These are phyloP conservation scores for Lacanobia oleracea DNA, from an alignment of 2,888 invertebrate genomes.

Conservation along the genomic window DNA sequence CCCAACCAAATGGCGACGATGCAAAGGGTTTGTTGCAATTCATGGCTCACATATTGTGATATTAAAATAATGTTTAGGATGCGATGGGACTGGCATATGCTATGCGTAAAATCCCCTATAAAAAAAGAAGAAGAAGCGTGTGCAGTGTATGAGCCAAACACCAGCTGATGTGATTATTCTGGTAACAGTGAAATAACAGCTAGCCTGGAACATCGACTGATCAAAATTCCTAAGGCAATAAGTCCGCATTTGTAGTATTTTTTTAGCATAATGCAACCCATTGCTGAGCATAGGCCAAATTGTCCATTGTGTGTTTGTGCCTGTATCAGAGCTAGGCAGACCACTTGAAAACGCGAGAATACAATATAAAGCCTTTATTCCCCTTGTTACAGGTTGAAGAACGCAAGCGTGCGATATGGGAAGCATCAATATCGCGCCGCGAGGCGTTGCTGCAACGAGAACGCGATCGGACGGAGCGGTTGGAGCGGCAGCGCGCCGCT, in stretches of 20 bases:
- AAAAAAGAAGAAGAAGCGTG: too few species aligned
- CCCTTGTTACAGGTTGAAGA: constrained; percentile 93
- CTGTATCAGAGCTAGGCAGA: background rate
- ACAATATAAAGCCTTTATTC: constrained; percentile 2
- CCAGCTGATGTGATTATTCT: too few species aligned
- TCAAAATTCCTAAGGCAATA: background rate
- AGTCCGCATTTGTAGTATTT: too few species aligned
- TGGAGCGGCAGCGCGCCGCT: constrained; percentile 95
- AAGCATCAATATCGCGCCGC: constrained; percentile 96
- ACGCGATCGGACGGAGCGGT: constrained; percentile 95
- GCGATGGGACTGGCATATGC: too few species aligned
- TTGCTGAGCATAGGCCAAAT: background rate
- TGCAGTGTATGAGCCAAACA: too few species aligned
- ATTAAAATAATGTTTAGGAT: too few species aligned
- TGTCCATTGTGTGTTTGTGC: background rate
- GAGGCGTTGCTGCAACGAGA: constrained; percentile 96
- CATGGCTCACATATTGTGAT: too few species aligned
- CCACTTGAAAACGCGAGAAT: background rate
- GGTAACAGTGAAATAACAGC: too few species aligned
- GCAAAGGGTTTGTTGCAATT: too few species aligned
- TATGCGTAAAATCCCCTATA: too few species aligned
- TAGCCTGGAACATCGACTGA: too few species aligned
- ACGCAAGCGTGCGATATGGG: constrained; percentile 96
- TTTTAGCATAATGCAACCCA: background rate
- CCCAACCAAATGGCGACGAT: too few species aligned